Base-by-base conservation (phyloP, 2,797 vertebrate species). In the Fratercula arctica region DNA sequence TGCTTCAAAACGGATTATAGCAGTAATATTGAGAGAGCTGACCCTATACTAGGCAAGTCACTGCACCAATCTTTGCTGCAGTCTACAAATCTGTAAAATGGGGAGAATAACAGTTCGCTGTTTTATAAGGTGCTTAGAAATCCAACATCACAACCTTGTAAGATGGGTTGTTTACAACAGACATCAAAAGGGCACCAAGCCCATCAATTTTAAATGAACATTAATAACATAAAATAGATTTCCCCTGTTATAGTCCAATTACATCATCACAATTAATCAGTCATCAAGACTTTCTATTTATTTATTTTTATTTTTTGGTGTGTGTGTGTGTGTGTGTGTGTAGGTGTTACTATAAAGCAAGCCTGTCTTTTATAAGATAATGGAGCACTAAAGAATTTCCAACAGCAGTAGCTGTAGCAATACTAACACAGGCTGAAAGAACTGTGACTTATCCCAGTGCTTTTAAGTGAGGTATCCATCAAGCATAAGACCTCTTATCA, bases 1-100 rank as follows among this genome's bases (percentile, higher is more conserved):
- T 95, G 64, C 43, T 87, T 93, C 81, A 75, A 80, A 93, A 92
- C 78, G 37, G 81, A 92, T 95, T 93, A 89, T 31, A 53, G 53
- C 33, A 43, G 48, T 25, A 77, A 87, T 68, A 64, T 7, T 72
- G 74, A 94, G 64, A 85, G 21, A 93, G 7, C 57, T 95, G 86
- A 87, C 64, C 41, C 54, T 82, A 39, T 48, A 68, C 33, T 12
- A 77, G 53, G 46, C 69, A 95, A 91, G 83, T 87, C 77, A 64
- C 67, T 75, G 48, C 54, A 84, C 56, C 85, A 85, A 13, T 90
- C 59, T 85, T 84, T 94, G 51, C 74, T 88, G 80, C 87, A 94
- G 87, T 76, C 70, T 79, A 79, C 67, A 93, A 76, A 90, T 89
- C 80, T 89, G 57, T 88, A 85, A 91, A 95, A 90, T 85, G 20